Percentiles rank a stretch among this genome's conserved stretches.
Evolutionary conservation across 2,797 vertebrate genomes (phyloP).

Genomic region (Cynopterus sphinx): DNA sequence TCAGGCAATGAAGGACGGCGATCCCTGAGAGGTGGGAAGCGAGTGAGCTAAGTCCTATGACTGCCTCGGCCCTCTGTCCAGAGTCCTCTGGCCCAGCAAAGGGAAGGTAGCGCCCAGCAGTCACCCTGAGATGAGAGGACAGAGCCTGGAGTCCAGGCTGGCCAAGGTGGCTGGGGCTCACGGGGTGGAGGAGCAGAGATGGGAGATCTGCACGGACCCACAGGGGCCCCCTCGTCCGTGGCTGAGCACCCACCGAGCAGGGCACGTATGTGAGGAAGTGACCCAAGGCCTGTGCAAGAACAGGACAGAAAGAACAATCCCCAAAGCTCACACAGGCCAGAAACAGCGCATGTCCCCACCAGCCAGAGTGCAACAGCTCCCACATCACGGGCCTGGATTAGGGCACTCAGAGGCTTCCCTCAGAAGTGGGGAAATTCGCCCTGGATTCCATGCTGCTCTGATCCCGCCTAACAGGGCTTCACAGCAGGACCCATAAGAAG

Average conservation of each 20-base stretch:
- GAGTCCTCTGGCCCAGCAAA: neutral
- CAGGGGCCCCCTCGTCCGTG: neutral
- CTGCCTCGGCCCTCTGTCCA: neutral
- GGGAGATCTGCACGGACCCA: neutral
- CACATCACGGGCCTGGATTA: rapidly evolving
- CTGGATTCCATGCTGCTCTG: neutral
- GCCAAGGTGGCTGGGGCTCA: neutral
- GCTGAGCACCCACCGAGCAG: neutral
- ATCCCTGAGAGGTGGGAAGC: neutral
- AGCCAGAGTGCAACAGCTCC: no score
- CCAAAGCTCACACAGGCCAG: neutral
- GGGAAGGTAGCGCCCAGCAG: rapidly evolving
- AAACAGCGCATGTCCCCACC: rapidly evolving
- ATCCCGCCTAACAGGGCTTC: no score
- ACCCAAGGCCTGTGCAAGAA: rapidly evolving
- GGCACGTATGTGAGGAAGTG: rapidly evolving
- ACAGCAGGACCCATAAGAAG: neutral
- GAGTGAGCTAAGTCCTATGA: rapidly evolving
- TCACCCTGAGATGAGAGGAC: rapidly evolving
- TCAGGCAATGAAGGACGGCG: neutral
- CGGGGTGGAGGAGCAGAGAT: neutral
- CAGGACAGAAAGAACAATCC: neutral
- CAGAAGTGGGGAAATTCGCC: neutral
- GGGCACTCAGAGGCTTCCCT: neutral
- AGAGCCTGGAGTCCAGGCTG: neutral